Evolutionary conservation across 2,797 vertebrate genomes (phyloP).

Genomic region (Sebastes umbrosus): DNA sequence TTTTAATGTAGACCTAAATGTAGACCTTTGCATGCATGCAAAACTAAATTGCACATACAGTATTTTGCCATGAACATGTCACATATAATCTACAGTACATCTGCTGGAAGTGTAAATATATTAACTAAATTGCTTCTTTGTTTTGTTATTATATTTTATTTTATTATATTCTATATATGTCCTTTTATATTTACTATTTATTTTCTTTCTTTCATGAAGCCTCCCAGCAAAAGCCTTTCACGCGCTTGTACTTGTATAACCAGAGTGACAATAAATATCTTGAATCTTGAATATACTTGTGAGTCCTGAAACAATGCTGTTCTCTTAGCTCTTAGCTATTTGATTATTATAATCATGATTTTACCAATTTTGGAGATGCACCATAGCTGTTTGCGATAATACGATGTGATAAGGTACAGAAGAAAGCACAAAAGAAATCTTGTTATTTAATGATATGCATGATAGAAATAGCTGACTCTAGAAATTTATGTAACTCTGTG

Average conservation of each 20-base stretch:
- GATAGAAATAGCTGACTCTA: neutral
- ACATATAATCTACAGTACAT: no score
- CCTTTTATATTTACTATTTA: no score
- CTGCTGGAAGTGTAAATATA: no score
- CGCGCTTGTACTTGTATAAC: no score
- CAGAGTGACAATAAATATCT: no score
- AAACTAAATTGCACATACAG: neutral
- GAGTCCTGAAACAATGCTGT: no score
- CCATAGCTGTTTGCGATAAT: neutral
- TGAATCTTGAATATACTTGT: no score
- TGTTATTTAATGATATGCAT: neutral
- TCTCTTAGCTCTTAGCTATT: no score
- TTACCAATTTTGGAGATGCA: neutral
- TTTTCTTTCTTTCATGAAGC: no score
- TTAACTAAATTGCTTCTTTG: no score
- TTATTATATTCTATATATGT: accelerated
- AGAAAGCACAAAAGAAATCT: no score
- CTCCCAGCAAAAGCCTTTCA: accelerated
- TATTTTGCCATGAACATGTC: neutral
- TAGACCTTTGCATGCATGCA: neutral
- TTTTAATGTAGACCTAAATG: neutral
- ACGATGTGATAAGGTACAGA: neutral
- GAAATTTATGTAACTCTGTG: neutral
- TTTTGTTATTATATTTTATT: no score
- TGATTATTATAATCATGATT: neutral